Evolutionary conservation across 2,888 invertebrate genomes (phyloP), one percentile per base, ranked within the genome.

Genomic region (Drosophila anomalata): DNA sequence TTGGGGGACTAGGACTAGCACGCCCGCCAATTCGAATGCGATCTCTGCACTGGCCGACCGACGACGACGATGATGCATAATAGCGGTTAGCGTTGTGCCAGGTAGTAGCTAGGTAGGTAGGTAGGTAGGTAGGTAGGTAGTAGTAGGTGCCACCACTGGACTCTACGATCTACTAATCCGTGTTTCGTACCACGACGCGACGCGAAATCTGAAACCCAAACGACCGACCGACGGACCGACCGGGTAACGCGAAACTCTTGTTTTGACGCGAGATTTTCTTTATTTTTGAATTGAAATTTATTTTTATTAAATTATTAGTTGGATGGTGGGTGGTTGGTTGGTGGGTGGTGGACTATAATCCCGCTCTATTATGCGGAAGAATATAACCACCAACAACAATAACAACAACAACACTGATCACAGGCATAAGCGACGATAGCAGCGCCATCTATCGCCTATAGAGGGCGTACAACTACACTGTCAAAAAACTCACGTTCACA

Each of bases 51-150:
- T 61, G 54, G 68, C 62, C 76, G 80, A 58, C 29, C 82, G 76
- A 77, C 87, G 81, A 77, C 80, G 80, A 77, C 86, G 81, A 87
- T 80, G 79, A 87, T 80, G 79, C 84, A 84, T 83, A 81, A 79
- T 79, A 72, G 62, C 76, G 77, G 72, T 51, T 56, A 50, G 39
- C 22, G 14, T 44, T 56, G 42, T 65, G 51, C 48, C 66, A 57
- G 67, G 66, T 17, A 17, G 17, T 17, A 17, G 17, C 17, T 17
- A 17, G 17, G 17, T 1, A 17, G 17, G 17, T 17, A 17, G 17
- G 17, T 17, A 17, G 17, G 17, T 17, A 17, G 17, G n/a, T n/a
- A n/a, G n/a, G 17, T 17, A 17, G 17, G 17, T 17, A 17, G 17
- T 17, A 17, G 17, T 17, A 17, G 17, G 17, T 17, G 17, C 17